Conservation (phyloP, 2,888 invertebrate genomes). For the Dolichomitus sp. region DNA sequence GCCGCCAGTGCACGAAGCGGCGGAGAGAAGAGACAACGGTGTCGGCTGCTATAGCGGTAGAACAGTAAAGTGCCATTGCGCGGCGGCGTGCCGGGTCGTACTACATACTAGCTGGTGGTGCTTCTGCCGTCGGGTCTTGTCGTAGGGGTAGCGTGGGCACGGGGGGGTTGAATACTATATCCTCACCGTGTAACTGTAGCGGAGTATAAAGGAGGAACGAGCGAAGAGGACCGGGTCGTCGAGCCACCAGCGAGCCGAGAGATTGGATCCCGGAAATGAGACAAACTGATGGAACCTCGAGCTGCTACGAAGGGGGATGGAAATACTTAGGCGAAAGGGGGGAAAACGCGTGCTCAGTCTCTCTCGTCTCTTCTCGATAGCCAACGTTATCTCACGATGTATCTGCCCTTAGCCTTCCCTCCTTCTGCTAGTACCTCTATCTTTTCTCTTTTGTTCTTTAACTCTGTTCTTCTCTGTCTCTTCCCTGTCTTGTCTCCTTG, state of each 20-base stretch:
- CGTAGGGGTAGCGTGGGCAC: slow-evolving; percentile 46
- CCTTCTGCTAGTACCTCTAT: slow-evolving; percentile 56
- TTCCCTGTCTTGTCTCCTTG: slow-evolving; percentile 44
- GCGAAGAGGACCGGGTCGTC: slow-evolving; percentile 70
- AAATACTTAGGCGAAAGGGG: slow-evolving; percentile 73
- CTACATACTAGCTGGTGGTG: slow-evolving; percentile 33
- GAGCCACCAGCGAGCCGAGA: slow-evolving; percentile 79
- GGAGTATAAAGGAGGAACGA: slow-evolving; percentile 61
- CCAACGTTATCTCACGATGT: slow-evolving; percentile 80
- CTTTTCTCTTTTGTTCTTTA: slow-evolving; percentile 52
- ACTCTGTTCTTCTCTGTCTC: slow-evolving; percentile 32
- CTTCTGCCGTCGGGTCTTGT: slow-evolving; percentile 50
- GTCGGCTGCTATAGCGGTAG: slow-evolving; percentile 44
- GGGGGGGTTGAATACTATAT: slow-evolving; percentile 31
- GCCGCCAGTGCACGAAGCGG: slow-evolving; percentile 37
- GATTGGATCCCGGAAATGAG: slow-evolving; percentile 85
- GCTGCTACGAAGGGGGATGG: slow-evolving; percentile 73
- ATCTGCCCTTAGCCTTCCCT: slow-evolving; percentile 69
- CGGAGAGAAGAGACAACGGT: slow-evolving; percentile 47
- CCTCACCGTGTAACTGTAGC: slow-evolving; percentile 35
- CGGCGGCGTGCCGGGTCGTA: slow-evolving; percentile 55
- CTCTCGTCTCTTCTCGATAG: slow-evolving; percentile 76
- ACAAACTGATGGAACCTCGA: slow-evolving; percentile 82
- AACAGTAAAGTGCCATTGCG: slow-evolving; percentile 70
- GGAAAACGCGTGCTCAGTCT: slow-evolving; percentile 41